phyloP scores from a whole-genome alignment of 2,888 invertebrate genomes.

The Heliconius ethilla region DNA sequence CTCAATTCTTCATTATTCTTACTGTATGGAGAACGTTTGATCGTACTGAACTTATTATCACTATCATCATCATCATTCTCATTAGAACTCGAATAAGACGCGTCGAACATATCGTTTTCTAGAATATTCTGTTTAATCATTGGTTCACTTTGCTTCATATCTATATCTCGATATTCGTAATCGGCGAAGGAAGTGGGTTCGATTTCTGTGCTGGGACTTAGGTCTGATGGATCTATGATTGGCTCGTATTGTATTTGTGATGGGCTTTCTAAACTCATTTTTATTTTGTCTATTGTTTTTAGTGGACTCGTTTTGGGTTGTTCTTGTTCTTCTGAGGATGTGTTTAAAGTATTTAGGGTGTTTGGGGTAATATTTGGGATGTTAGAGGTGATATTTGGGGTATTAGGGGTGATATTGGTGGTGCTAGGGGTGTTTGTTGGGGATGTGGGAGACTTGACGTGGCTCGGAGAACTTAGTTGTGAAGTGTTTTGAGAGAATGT shows the following conservation, averaged over 20 bases:
- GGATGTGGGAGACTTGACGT: slow-evolving; percentile 54
- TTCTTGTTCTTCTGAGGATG: slow-evolving; percentile 48
- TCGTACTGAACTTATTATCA: slow-evolving; percentile 87
- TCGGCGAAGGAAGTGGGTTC: slow-evolving; percentile 69
- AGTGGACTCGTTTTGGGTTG: slow-evolving; percentile 68
- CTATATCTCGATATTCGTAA: slow-evolving; percentile 62
- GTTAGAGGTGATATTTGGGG: slow-evolving; percentile 52
- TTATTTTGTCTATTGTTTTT: slow-evolving; percentile 79
- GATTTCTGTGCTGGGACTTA: slow-evolving; percentile 72
- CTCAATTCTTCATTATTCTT: too few relatives aligned
- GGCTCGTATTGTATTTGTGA: slow-evolving; percentile 80
- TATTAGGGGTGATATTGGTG: slow-evolving; percentile 48
- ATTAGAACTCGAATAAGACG: slow-evolving; percentile 76
- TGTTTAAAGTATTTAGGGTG: neutral
- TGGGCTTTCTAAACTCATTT: slow-evolving; percentile 74
- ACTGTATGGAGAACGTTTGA: slow-evolving; percentile 85
- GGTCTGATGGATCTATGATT: slow-evolving; percentile 71
- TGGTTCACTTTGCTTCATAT: slow-evolving; percentile 70
- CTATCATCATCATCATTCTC: slow-evolving; percentile 84
- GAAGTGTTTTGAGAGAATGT: slow-evolving; percentile 70
- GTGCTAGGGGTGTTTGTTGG: slow-evolving; percentile 34
- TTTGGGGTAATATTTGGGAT: slow-evolving; percentile 30
- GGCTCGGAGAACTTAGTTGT: slow-evolving; percentile 52
- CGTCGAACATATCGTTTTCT: slow-evolving; percentile 78
- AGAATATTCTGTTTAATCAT: slow-evolving; percentile 80